Evolutionary conservation across 1,140 invertebrate species (phyloP).

Genomic region (Diorhabda sublineata): DNA sequence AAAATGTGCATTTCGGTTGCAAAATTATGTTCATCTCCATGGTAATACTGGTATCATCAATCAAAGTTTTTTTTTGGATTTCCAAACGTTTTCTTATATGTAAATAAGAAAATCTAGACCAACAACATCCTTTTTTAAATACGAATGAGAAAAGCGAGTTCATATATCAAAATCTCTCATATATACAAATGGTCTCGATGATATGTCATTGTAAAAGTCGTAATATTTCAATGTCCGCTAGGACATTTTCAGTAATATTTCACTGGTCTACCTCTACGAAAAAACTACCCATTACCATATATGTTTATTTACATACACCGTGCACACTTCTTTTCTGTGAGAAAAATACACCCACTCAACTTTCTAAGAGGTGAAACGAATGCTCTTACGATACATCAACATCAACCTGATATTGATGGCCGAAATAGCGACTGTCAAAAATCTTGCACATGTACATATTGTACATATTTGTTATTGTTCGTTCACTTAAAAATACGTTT

Average conservation of each 20-base stretch:
- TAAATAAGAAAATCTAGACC: conserved; percentile 16
- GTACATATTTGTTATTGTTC: conserved; percentile 42
- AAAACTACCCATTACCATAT: conserved; percentile 38
- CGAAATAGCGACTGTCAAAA: conserved; percentile 41
- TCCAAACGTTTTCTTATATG: too few species aligned
- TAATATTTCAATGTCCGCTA: conserved; percentile 46
- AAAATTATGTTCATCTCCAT: too few species aligned
- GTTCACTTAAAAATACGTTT: conserved; percentile 23
- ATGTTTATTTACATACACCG: conserved; percentile 44
- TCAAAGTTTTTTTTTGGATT: too few species aligned
- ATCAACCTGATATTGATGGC: conserved; percentile 41
- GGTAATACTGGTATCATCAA: too few species aligned
- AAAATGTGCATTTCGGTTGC: too few species aligned
- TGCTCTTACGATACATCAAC: conserved; percentile 35
- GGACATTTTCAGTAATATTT: conserved; percentile 43
- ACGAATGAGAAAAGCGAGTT: conserved; percentile 23
- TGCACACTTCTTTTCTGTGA: conserved; percentile 37
- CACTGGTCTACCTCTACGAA: conserved; percentile 39
- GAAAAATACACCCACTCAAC: conserved; percentile 46
- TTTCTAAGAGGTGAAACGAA: conserved; percentile 32
- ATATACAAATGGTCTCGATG: conserved; percentile 43
- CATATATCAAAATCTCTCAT: conserved; percentile 44
- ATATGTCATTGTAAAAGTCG: conserved; percentile 45
- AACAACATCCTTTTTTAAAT: conserved; percentile 13
- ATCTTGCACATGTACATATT: conserved; percentile 39